Evolutionary conservation across 1,140 invertebrate genomes (phyloP).

Genomic region (Sycophaga agraensis): DNA sequence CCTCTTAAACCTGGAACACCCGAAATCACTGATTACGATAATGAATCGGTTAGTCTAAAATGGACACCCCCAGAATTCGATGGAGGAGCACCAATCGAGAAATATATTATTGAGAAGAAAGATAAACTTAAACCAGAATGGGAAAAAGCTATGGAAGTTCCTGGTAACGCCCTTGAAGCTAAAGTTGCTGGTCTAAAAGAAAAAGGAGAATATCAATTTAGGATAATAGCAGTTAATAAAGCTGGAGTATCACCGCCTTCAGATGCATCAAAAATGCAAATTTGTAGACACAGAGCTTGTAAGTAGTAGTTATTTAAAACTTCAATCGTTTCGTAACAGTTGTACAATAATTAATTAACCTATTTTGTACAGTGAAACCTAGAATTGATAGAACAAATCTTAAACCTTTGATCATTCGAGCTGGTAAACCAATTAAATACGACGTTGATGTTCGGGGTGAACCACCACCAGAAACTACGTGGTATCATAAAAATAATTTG

Average conservation of each 20-base stretch:
- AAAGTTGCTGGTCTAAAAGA: constrained; percentile 87
- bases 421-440: constrained; percentile 89
- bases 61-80: constrained; percentile 91
- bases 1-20: constrained; percentile 87
- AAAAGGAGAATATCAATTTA: constrained; percentile 91
- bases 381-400: constrained; percentile 93
- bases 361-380: constrained; percentile 78
- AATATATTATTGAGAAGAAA: constrained; percentile 98
- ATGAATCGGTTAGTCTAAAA: constrained; percentile 89
- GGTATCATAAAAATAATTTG: constrained; percentile 69
- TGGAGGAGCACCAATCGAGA: constrained; percentile 92
- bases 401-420: constrained; percentile 85
- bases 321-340: not conserved
- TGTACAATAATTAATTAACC: not conserved
- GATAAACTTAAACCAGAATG: constrained; percentile 79
- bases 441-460: constrained; percentile 93
- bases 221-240: constrained; percentile 94
- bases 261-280: constrained; percentile 88
- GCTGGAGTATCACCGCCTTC: constrained; percentile 92
- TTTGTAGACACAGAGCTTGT: constrained; percentile 87
- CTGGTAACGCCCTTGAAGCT: constrained; percentile 74
- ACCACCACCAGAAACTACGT: constrained; percentile 89
- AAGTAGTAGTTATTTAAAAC: constrained; percentile 52
- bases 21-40: constrained; percentile 89
- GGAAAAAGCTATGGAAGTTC: constrained; percentile 78